Conservation (phyloP, 2,113 vertebrate species). For the Artemisiospiza belli region DNA sequence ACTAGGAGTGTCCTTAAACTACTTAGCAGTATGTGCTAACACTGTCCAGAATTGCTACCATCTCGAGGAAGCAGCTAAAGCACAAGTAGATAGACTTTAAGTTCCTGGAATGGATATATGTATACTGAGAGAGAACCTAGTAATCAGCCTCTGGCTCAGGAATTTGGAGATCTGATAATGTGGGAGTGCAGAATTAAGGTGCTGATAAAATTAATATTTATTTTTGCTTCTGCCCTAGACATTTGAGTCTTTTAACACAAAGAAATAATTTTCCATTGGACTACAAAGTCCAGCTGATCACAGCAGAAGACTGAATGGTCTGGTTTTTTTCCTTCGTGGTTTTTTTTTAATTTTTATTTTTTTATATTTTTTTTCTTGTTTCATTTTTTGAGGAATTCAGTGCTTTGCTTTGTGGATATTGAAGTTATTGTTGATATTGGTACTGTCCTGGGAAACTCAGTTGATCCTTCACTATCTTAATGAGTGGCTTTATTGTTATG, state of each 20-base stretch:
- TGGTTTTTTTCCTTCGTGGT: neutral
- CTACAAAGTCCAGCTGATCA: neutral
- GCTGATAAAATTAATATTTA: neutral
- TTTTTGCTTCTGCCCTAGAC: neutral
- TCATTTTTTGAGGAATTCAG: neutral
- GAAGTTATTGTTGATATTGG: neutral
- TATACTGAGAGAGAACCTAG: neutral
- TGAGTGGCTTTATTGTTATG: neutral
- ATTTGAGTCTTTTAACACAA: neutral
- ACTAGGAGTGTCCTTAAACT: neutral
- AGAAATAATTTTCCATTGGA: neutral
- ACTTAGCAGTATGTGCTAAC: neutral
- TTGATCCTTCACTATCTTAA: neutral
- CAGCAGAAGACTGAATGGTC: neutral
- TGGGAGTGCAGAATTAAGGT: neutral
- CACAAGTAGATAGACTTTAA: neutral
- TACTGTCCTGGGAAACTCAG: neutral
- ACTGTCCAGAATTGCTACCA: neutral
- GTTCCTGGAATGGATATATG: neutral
- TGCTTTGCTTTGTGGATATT: neutral
- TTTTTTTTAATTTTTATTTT: rapidly evolving
- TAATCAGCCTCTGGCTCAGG: neutral
- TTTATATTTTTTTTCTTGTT: rapidly evolving
- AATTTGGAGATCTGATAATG: neutral
- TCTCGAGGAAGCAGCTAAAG: neutral